Evolutionary conservation across 2,113 vertebrate genomes (phyloP).

Genomic region (Nannobrachium achirus): DNA sequence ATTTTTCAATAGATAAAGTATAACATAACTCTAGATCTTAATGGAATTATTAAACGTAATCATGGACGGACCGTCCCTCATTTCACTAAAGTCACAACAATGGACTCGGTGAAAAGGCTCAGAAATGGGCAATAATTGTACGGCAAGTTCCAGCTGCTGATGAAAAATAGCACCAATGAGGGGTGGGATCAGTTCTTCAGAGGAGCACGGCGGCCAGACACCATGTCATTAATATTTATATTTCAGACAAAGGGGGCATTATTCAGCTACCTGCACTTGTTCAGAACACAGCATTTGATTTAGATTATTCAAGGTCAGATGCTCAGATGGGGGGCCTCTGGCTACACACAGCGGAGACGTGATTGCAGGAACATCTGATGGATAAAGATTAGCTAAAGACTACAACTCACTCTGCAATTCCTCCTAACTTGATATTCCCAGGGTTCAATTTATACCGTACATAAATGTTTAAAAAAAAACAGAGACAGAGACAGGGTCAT

Average conservation of each 20-base stretch:
- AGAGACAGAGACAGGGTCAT: too few species aligned
- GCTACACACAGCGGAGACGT: too few species aligned
- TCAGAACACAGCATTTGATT: not conserved
- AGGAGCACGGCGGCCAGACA: slow-evolving; percentile 15
- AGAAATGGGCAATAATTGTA: slow-evolving; percentile 37
- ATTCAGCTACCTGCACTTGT: not conserved
- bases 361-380: too few species aligned
- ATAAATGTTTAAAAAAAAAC: too few species aligned
- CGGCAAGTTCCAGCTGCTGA: slow-evolving; percentile 17
- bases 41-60: slow-evolving; percentile 41
- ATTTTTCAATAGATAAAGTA: too few species aligned
- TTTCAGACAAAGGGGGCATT: slow-evolving; percentile 10
- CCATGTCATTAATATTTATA: not conserved
- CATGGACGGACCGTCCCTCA: slow-evolving; percentile 10
- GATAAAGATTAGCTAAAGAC: too few species aligned
- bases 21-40: too few species aligned
- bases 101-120: slow-evolving; percentile 20
- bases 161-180: slow-evolving; percentile 24
- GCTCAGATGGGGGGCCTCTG: not conserved
- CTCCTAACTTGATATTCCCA: too few species aligned
- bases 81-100: not conserved
- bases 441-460: too few species aligned
- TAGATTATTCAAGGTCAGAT: not conserved
- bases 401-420: too few species aligned
- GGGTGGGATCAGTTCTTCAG: not conserved